Evolutionary conservation across 2,888 invertebrate genomes (phyloP).

Genomic region (Eupithecia vulgata): DNA sequence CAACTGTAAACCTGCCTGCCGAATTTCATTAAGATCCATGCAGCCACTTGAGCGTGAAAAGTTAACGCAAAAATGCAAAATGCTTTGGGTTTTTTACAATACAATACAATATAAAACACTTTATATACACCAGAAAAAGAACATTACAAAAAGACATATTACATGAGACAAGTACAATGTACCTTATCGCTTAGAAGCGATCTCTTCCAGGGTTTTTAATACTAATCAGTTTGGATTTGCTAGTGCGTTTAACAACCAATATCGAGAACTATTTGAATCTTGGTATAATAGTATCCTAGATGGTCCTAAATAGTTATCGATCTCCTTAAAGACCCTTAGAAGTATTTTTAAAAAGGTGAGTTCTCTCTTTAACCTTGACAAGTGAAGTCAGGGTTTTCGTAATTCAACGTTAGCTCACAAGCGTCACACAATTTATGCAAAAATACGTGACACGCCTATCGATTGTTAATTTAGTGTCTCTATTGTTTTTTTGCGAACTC

Average conservation of each 20-base stretch:
- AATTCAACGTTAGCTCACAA: constrained; percentile 48
- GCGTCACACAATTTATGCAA: constrained; percentile 71
- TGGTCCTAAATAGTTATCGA: background rate
- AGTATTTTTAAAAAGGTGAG: background rate
- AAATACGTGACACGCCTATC: constrained; percentile 63
- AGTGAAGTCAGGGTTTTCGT: constrained; percentile 52
- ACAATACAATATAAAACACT: no score
- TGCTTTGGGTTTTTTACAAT: no score
- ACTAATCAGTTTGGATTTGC: background rate
- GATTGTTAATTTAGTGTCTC: constrained; percentile 43
- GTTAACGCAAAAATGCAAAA: no score
- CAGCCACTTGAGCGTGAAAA: no score
- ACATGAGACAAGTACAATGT: no score
- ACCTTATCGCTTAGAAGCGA: no score
- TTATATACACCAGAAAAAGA: no score
- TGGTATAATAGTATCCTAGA: background rate
- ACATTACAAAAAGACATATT: no score
- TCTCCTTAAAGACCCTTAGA: background rate
- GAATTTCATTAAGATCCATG: no score
- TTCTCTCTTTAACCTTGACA: constrained; percentile 49
- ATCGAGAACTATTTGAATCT: background rate
- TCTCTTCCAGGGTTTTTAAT: no score
- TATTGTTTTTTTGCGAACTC: constrained; percentile 54
- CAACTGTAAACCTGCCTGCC: no score
- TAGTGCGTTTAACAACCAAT: background rate